A percentile compares a stretch with the other conserved stretches of the same genome.
phyloP scores from a whole-genome alignment of 2,888 invertebrate species.

The Blomia tropicalis region DNA sequence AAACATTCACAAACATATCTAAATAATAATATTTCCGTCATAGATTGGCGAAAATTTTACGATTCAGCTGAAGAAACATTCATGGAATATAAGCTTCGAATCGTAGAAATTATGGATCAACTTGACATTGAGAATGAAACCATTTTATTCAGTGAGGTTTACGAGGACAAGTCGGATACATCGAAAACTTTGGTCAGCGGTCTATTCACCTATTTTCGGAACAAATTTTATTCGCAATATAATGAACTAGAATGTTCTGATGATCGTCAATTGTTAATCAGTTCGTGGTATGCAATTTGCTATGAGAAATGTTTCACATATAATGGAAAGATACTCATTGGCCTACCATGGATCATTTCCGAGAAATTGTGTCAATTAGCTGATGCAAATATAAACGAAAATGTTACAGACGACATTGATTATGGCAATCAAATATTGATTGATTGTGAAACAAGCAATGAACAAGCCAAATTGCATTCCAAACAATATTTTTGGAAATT shows the following conservation, averaged over 20 bases:
- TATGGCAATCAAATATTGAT: not conserved
- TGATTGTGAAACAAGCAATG: not conserved
- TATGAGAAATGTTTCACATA: not conserved
- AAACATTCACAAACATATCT: too few relatives aligned
- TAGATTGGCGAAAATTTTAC: conserved; percentile 26
- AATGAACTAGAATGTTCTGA: not conserved
- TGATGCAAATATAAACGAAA: not conserved
- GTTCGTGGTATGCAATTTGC: conserved; percentile 25
- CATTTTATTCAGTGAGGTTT: conserved; percentile 24
- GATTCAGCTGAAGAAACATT: conserved; percentile 20
- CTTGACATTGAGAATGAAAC: conserved; percentile 26
- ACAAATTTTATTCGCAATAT: not conserved
- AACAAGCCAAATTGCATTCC: not conserved
- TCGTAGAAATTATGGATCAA: conserved; percentile 26
- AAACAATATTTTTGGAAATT: not conserved
- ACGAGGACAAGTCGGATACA: conserved; percentile 16
- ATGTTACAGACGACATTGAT: not conserved
- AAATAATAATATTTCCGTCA: not conserved
- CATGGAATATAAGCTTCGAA: conserved; percentile 19
- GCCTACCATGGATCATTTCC: conserved; percentile 27
- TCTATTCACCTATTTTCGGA: not conserved
- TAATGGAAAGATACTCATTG: conserved; percentile 12
- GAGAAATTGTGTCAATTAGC: conserved; percentile 21
- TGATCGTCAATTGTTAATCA: conserved; percentile 23
- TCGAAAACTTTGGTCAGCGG: not conserved